These are phyloP conservation scores for Diabrotica undecimpunctata DNA, from an alignment of 1,140 invertebrate genomes.

Conservation along the genomic window DNA sequence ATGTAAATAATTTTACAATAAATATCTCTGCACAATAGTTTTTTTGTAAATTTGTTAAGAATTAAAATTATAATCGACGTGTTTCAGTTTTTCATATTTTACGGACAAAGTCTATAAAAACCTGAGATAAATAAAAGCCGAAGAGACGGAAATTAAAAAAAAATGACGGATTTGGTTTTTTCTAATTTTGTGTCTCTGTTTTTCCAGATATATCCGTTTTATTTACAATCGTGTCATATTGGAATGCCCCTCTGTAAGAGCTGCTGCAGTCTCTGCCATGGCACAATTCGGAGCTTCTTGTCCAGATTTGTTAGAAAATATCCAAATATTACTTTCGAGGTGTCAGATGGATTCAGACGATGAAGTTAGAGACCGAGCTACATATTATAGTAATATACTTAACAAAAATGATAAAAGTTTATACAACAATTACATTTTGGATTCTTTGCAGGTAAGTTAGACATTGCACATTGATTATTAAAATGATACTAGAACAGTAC, in stretches of 20 bases:
- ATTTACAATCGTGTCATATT: constrained; percentile 99
- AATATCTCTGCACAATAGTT: too few species aligned
- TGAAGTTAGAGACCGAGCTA: constrained; percentile 97
- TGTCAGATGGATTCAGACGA: constrained; percentile 97
- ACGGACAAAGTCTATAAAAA: too few species aligned
- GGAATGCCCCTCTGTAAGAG: constrained; percentile 90
- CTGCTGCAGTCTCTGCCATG: constrained; percentile 94
- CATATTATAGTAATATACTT: constrained; percentile 89
- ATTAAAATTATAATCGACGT: too few species aligned
- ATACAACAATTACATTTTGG: constrained; percentile 83
- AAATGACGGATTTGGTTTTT: too few species aligned
- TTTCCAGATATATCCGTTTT: constrained; percentile 85
- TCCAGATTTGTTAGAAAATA: constrained; percentile 85
- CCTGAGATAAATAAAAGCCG: too few species aligned
- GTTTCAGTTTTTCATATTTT: too few species aligned
- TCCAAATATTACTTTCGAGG: constrained; percentile 74
- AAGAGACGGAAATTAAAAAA: too few species aligned
- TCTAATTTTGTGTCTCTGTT: neutral
- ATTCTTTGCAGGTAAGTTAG: constrained; percentile 56
- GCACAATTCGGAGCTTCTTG: constrained; percentile 97
- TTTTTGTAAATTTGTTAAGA: too few species aligned
- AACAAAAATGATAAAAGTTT: constrained; percentile 60
- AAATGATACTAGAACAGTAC: neutral
- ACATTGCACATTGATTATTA: neutral
- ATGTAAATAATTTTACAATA: too few species aligned